Base-by-base conservation (phyloP, 2,888 invertebrate species). In the Drosophila kambysellisi region DNA sequence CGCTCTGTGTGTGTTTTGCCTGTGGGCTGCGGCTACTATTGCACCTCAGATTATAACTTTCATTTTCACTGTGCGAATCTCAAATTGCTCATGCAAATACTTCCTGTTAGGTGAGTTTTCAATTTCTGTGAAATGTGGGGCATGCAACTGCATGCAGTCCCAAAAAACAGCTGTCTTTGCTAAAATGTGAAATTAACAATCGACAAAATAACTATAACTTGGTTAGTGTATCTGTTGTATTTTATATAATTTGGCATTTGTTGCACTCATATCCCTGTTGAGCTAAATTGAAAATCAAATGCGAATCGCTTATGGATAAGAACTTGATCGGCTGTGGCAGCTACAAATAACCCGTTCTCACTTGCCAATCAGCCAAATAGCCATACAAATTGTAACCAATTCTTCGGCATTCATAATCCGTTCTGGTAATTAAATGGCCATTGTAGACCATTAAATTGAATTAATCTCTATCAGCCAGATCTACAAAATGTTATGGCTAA, bases 101-200 rank as follows among this genome's bases (percentile, higher is more conserved):
- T 89, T 89, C 89, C 89, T 89, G 89, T 53, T 85, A 68, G 79
- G 89, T 76, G 77, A 75, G 87, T 88, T 90, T 87, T 41, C 54
- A 60, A 72, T 67, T 84, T 73, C 76, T 62, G 50, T 43, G 74
- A 88, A 77, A 88, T 83, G 81, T 77, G 71, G 67, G 54, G 69
- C 79, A 79, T 62, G 68, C 79, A 56, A 68, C 56, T 39, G 39
- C 39, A 56, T 46, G 39, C n/a, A 56, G 12, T n/a, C 4, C 6
- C 15, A 37, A 25, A 25, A 57, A 60, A 35, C 63, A 66, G 50
- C 37, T 17, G 32, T 17, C 8, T 15, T 33, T 11, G 60, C 51
- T 53, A 65, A 70, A 25, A 53, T 70, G 57, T 58, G 66, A 64
- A 50, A 53, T 43, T 53, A 39, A 37, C 59, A 51, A 56, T 52